phyloP scores from a whole-genome alignment of 2,888 invertebrate genomes.

The Ectemnius lituratus region DNA sequence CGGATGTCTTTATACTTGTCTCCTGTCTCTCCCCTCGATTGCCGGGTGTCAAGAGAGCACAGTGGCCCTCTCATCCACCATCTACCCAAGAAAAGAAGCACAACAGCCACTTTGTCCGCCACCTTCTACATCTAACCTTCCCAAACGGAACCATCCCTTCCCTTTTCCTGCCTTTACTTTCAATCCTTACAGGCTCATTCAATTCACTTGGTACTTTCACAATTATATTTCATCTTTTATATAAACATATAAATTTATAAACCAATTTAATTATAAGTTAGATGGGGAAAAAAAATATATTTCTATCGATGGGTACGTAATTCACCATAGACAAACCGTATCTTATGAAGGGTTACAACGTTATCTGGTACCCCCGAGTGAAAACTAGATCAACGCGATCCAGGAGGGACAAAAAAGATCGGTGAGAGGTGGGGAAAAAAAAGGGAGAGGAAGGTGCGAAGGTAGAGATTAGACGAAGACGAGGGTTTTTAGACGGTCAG shows the following conservation, averaged over 20 bases:
- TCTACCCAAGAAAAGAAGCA: constrained; percentile 11
- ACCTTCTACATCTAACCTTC: constrained; percentile 6
- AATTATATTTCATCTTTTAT: too few relatives aligned
- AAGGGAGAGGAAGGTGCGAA: constrained; percentile 22
- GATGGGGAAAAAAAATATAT: too few relatives aligned
- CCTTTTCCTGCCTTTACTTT: background rate
- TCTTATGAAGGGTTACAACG: constrained; percentile 5
- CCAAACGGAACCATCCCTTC: background rate
- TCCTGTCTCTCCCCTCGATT: constrained; percentile 23
- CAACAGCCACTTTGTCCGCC: constrained; percentile 33
- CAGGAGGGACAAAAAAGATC: constrained; percentile 18
- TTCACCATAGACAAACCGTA: too few relatives aligned
- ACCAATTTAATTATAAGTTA: too few relatives aligned
- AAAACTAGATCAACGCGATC: constrained; percentile 22
- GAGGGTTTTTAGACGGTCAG: constrained; percentile 53
- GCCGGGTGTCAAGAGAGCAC: constrained; percentile 42
- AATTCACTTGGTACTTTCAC: background rate
- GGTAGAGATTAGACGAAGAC: constrained; percentile 54
- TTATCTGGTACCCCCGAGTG: constrained; percentile 11
- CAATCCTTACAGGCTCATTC: background rate
- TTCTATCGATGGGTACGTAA: too few relatives aligned
- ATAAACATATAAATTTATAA: too few relatives aligned
- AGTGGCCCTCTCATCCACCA: constrained; percentile 32
- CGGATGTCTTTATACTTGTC: constrained; percentile 48
- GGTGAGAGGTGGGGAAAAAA: constrained; percentile 12